phyloP scores from a whole-genome alignment of 2,888 invertebrate genomes.

The Plutella xylostella region DNA sequence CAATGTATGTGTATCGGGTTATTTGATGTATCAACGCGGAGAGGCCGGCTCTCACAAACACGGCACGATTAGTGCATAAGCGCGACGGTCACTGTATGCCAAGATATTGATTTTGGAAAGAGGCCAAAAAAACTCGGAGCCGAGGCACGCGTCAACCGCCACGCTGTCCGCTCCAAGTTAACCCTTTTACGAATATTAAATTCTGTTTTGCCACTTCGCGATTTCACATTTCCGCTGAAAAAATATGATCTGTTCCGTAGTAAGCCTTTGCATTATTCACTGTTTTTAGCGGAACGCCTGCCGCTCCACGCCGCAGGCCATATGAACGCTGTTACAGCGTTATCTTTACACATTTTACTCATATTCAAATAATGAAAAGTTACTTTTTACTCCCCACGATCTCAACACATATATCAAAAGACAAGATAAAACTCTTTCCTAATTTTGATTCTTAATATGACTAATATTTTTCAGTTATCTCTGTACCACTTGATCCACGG shows the following conservation, averaged over 20 bases:
- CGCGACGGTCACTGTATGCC: conserved; percentile 57
- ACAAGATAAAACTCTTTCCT: background rate
- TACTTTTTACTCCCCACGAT: background rate
- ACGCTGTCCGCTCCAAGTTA: conserved; percentile 53
- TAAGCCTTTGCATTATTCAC: conserved; percentile 53
- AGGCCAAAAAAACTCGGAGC: conserved; percentile 65
- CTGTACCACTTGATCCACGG: no score
- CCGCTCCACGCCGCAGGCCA: conserved; percentile 11
- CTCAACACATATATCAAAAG: background rate
- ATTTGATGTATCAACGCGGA: no score
- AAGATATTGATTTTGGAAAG: conserved; percentile 68
- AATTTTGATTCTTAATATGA: no score
- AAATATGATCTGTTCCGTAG: conserved; percentile 55
- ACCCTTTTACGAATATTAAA: conserved; percentile 71
- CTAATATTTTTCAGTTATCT: no score
- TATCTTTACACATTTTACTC: background rate
- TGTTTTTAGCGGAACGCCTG: conserved; percentile 35
- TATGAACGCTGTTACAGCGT: conserved; percentile 3
- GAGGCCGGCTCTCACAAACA: no score
- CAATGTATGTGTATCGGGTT: no score
- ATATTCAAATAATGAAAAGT: conserved; percentile 1
- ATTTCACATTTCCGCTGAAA: conserved; percentile 57
- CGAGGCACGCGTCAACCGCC: conserved; percentile 65
- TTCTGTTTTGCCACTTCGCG: conserved; percentile 69
- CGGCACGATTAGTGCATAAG: conserved; percentile 63